Conservation (phyloP, 2,113 vertebrate genomes). For the Muntiacus reevesi region DNA sequence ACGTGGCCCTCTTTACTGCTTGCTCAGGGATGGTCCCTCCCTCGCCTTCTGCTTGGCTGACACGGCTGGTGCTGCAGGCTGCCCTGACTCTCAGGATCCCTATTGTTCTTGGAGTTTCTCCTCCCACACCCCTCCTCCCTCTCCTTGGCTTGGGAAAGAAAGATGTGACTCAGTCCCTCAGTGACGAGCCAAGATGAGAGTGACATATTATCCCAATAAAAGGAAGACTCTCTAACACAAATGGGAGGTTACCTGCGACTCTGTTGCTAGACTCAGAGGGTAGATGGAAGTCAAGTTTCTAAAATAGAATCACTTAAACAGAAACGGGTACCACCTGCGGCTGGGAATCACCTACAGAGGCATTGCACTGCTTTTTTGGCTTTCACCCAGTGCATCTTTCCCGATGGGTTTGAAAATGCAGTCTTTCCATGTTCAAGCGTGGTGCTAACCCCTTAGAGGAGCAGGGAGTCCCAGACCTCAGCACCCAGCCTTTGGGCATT, state of each 20-base stretch:
- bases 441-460: no score
- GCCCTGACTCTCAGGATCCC: rapidly evolving
- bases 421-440: rapidly evolving
- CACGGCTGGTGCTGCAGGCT: neutral
- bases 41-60: rapidly evolving
- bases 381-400: rapidly evolving
- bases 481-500: no score
- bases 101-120: rapidly evolving
- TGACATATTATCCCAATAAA: constrained; percentile 51
- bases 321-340: neutral
- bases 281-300: neutral
- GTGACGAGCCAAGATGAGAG: neutral
- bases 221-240: constrained; percentile 2
- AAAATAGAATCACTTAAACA: neutral
- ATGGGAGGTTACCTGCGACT: constrained; percentile 11
- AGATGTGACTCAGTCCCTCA: constrained; percentile 40
- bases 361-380: no score
- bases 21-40: neutral
- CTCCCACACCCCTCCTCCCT: neutral
- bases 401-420: neutral
- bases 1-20: rapidly evolving
- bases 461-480: neutral
- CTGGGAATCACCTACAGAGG: neutral
- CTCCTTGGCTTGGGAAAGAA: neutral
- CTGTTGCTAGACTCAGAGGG: neutral